A percentile compares a stretch with the other conserved stretches of the same genome.
phyloP scores from a whole-genome alignment of 2,113 vertebrate species.

The Paracanthobrama guichenoti region DNA sequence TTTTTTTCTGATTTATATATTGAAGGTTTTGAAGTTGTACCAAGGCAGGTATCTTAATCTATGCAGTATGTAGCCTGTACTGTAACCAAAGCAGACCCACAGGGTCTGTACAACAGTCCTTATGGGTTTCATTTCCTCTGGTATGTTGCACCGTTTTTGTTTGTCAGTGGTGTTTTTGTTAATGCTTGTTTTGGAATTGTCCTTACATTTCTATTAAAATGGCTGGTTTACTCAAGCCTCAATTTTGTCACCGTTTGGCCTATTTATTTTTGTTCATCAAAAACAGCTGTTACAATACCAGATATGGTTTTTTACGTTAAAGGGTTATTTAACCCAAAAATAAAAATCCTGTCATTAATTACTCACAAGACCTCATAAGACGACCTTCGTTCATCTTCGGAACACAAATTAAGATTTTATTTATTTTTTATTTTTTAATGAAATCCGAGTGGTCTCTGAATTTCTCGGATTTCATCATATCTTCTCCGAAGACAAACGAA shows the following conservation, averaged over 20 bases:
- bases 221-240: slow-evolving; percentile 1
- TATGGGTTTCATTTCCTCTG: not conserved
- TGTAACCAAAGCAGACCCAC: not conserved
- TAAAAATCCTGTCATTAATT: no score
- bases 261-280: not conserved
- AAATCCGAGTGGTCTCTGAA: no score
- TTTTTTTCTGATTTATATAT: not conserved
- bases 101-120: not conserved
- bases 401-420: no score
- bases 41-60: not conserved
- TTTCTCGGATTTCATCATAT: no score
- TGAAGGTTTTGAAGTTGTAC: not conserved
- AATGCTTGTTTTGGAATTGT: slow-evolving; percentile 11
- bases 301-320: no score
- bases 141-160: not conserved
- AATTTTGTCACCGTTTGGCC: not conserved
- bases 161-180: not conserved
- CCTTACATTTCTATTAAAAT: slow-evolving; percentile 34
- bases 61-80: not conserved
- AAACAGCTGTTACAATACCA: not conserved
- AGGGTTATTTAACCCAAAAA: no score
- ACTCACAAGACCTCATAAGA: no score
- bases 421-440: no score
- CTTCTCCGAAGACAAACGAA: no score
- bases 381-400: no score